Base-by-base conservation (phyloP, 1,140 invertebrate species). In the Paraescarpia echinospica region DNA sequence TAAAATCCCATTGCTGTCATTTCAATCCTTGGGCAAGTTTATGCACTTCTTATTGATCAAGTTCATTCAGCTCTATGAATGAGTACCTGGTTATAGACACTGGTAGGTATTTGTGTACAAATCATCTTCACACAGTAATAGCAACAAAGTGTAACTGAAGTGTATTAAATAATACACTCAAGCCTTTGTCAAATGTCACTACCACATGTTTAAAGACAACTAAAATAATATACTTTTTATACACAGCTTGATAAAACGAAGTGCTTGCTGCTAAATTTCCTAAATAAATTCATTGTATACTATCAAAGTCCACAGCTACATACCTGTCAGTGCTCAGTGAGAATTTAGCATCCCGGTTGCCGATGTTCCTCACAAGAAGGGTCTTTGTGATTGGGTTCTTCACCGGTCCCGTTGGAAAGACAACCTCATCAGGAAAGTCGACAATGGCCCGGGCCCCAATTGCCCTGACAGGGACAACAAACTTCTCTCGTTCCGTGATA, bases 371-470 rank as follows among this genome's bases (percentile, higher is more conserved):
- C 51, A 96, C 94, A 88, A 96, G 94, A 89, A 96, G 93, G n/a
- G 95, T 96, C 91, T 95, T 96, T 22, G 94, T 94, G 41, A 93
- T 95, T 89, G 95, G 90, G 92, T 96, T 94, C 93, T 96, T 96
- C 0, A 96, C 96, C 89, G 96, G 96, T 92, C 94, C 94, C 33
- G 94, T 92, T 31, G 94, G 94, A 92, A 96, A 96, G 59, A 95
- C 93, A 0, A 96, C 94, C 34, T 95, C 94, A 94, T 96, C 96
- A 0, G 96, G 96, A 92, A 96, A 96, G 93, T 96, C 96, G 12
- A 96, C 93, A 35, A 96, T 95, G 0, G 95, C 96, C 91, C 96
- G 92, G 0, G 96, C 94, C 89, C 96, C 96, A 92, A 96, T 95
- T 35, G 95, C 95, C 77, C 93, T 93, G 31, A 96, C 95, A 12